A percentile compares a stretch with the other conserved stretches of the same genome.
phyloP scores from a whole-genome alignment of 2,888 invertebrate species.

The Lypha dubia region DNA sequence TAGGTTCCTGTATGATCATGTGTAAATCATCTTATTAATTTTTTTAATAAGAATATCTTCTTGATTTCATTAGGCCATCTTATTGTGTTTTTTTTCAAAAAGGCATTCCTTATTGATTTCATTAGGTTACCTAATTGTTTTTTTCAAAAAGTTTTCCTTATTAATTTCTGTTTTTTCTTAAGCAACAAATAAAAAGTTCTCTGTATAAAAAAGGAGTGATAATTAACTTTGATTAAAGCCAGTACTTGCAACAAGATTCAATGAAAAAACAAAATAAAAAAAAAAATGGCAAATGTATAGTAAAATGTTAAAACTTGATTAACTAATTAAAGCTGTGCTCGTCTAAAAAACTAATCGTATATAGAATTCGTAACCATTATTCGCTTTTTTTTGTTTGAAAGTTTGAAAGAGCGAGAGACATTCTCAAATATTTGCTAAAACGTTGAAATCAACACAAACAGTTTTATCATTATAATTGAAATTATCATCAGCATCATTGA shows the following conservation, averaged over 20 bases:
- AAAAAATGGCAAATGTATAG: constrained; percentile 13
- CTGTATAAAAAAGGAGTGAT: neutral
- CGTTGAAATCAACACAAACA: constrained; percentile 33
- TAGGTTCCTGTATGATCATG: no score
- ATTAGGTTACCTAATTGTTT: no score
- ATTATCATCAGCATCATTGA: constrained; percentile 15
- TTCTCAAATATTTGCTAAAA: constrained; percentile 49
- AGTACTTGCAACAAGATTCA: neutral
- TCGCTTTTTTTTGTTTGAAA: no score
- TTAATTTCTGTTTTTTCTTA: no score
- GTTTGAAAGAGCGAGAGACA: neutral
- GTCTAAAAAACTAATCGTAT: constrained; percentile 8
- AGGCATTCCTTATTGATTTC: no score
- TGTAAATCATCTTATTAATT: no score
- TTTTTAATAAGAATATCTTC: no score
- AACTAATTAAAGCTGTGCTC: constrained; percentile 44
- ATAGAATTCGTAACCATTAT: neutral
- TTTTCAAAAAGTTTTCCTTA: no score
- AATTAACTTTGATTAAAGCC: neutral
- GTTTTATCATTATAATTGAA: neutral
- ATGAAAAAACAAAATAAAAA: neutral
- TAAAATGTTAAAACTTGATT: constrained; percentile 13
- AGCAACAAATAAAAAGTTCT: neutral
- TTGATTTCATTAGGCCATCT: no score
- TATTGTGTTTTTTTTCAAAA: no score